Percentiles rank a stretch among this genome's conserved stretches.
Evolutionary conservation across 2,888 invertebrate species (phyloP).

Genomic region (Germaria angustata): DNA sequence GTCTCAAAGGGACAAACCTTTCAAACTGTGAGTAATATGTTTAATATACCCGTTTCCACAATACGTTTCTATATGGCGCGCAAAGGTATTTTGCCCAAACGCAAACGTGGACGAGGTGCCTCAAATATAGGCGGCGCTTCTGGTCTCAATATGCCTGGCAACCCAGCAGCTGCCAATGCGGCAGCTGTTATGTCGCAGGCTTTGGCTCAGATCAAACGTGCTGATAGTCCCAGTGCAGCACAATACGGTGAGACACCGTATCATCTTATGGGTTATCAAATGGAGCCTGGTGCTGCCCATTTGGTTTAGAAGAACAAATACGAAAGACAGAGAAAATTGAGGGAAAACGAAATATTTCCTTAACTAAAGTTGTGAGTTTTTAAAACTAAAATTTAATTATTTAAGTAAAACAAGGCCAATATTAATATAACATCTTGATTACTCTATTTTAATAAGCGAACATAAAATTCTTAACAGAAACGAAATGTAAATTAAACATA

Average conservation of each 20-base stretch:
- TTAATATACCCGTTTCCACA: conserved; percentile 92
- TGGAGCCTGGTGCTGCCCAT: conserved; percentile 52
- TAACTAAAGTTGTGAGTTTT: conserved; percentile 63
- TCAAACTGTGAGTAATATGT: conserved; percentile 92
- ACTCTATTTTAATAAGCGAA: neutral
- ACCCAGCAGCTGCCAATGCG: conserved; percentile 62
- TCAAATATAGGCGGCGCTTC: conserved; percentile 66
- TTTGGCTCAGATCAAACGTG: conserved; percentile 74
- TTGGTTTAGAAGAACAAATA: conserved; percentile 49
- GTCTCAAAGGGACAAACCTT: conserved; percentile 93
- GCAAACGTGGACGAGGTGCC: conserved; percentile 88
- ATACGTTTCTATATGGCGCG: conserved; percentile 94
- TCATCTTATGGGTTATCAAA: conserved; percentile 84
- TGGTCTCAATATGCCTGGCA: conserved; percentile 45
- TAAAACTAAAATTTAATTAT: conserved; percentile 54
- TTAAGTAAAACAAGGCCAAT: conserved; percentile 24
- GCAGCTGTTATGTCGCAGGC: conserved; percentile 71
- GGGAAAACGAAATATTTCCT: neutral
- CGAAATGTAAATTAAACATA: no score
- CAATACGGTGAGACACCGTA: conserved; percentile 82
- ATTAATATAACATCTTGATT: neutral
- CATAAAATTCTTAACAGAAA: neutral
- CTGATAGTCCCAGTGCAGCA: conserved; percentile 84
- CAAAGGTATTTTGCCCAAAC: conserved; percentile 89
- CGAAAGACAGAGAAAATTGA: neutral